A percentile compares a stretch with the other conserved stretches of the same genome.
Conservation (phyloP, 2,888 invertebrate species). For the Stenodema calcarata region DNA sequence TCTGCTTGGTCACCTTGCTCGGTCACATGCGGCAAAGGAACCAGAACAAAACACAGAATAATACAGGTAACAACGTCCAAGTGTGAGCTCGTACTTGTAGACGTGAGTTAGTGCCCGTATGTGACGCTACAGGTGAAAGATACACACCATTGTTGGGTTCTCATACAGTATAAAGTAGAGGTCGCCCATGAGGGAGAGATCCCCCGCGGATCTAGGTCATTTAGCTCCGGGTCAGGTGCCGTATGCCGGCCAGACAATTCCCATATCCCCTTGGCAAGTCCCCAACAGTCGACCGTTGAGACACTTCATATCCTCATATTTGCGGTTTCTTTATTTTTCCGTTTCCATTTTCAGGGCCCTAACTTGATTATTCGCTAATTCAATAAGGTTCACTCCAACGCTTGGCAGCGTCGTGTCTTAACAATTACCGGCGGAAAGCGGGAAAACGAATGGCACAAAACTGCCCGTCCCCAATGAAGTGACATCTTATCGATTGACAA, state of each 20-base stretch:
- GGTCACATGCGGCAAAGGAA: conserved; percentile 73
- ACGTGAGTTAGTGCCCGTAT: background rate
- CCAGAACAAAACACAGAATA: conserved; percentile 69
- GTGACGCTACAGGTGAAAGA: background rate
- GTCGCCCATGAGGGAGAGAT: background rate
- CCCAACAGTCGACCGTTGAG: background rate
- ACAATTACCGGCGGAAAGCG: too few species aligned
- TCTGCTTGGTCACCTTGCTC: conserved; percentile 81
- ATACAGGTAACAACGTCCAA: conserved; percentile 61
- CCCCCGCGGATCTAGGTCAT: background rate
- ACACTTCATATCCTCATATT: background rate
- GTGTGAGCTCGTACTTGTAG: background rate
- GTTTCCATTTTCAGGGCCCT: background rate
- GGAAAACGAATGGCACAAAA: too few species aligned
- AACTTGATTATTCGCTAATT: background rate
- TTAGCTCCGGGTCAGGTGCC: background rate
- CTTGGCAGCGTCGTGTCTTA: background rate
- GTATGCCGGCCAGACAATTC: background rate
- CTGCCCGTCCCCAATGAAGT: too few species aligned
- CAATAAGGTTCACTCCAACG: background rate
- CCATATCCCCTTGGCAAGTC: background rate
- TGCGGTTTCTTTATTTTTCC: background rate
- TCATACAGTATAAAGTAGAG: background rate
- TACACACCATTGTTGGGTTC: background rate
- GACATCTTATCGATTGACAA: too few species aligned